Percentiles rank a stretch among this genome's conserved stretches.
These are phyloP conservation scores for Apis dorsata DNA, from an alignment of 1,140 invertebrate species.

Conservation along the genomic window DNA sequence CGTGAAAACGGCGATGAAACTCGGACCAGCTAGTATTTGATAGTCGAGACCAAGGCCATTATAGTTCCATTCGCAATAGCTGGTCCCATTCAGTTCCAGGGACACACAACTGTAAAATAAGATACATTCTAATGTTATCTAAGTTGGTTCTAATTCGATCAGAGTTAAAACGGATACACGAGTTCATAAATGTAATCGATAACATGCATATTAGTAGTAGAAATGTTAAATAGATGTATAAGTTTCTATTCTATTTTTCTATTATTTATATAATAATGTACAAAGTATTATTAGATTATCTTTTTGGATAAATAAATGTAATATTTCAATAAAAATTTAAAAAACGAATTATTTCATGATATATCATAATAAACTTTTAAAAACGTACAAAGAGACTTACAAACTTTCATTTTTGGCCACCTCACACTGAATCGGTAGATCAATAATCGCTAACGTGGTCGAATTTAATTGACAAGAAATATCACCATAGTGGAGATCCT, in stretches of 20 bases:
- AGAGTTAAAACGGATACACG: neutral
- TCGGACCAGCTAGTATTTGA: constrained; percentile 94
- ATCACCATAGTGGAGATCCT: constrained; percentile 93
- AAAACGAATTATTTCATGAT: too few relatives aligned
- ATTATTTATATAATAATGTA: too few relatives aligned
- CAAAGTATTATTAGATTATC: too few relatives aligned
- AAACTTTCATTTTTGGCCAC: constrained; percentile 82
- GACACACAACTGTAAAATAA: constrained; percentile 82
- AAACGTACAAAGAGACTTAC: constrained; percentile 76
- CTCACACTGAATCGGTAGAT: constrained; percentile 85
- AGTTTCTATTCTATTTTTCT: too few relatives aligned
- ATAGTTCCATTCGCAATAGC: constrained; percentile 94
- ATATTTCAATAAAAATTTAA: too few relatives aligned
- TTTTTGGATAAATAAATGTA: too few relatives aligned
- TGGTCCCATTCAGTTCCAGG: constrained; percentile 84
- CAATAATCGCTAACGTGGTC: constrained; percentile 79
- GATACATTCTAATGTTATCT: constrained; percentile 14
- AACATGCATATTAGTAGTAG: neutral
- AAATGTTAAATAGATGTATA: too few relatives aligned
- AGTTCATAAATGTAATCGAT: neutral
- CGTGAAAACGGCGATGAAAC: constrained; percentile 95
- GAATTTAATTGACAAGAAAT: constrained; percentile 90
- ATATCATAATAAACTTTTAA: too few relatives aligned
- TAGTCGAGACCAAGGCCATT: constrained; percentile 95
- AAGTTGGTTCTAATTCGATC: constrained; percentile 15